Conservation (phyloP, 2,888 invertebrate species). For the Gymnosoma rotundatum region DNA sequence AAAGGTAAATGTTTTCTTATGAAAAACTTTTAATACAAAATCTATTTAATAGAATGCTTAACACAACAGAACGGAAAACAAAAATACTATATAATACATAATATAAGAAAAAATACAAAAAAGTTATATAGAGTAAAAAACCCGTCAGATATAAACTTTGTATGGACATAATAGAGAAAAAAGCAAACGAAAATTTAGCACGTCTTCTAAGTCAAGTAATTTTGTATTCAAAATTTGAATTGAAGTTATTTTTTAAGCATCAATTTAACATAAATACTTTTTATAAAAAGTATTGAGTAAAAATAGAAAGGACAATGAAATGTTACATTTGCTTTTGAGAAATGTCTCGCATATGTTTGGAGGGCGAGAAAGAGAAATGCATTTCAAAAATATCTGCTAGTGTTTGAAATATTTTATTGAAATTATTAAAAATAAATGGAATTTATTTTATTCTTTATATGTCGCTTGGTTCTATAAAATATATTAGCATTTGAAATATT, state of each 20-base stretch:
- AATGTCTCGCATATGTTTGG: not conserved
- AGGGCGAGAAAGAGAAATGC: not conserved
- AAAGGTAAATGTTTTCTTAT: slow-evolving; percentile 5
- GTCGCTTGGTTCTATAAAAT: too few relatives aligned
- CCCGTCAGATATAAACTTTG: slow-evolving; percentile 17
- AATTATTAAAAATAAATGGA: slow-evolving; percentile 16
- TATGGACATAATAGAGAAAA: slow-evolving; percentile 21
- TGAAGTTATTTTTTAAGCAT: slow-evolving; percentile 17
- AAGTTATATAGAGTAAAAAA: slow-evolving; percentile 7
- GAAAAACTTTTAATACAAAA: slow-evolving; percentile 41
- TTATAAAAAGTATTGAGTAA: slow-evolving; percentile 10
- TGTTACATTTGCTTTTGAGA: slow-evolving; percentile 14
- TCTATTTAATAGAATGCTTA: slow-evolving; percentile 42
- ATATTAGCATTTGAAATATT: too few relatives aligned
- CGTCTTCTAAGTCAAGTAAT: not conserved
- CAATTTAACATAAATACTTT: slow-evolving; percentile 24
- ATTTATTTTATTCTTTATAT: not conserved
- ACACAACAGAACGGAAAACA: slow-evolving; percentile 38
- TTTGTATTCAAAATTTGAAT: slow-evolving; percentile 9
- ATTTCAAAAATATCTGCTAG: not conserved
- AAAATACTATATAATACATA: slow-evolving; percentile 27
- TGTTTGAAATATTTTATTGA: slow-evolving; percentile 18
- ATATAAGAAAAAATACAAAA: slow-evolving; percentile 1
- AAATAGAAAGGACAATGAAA: slow-evolving; percentile 29
- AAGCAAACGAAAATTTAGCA: slow-evolving; percentile 5